Percentiles rank a stretch among this genome's conserved stretches.
Evolutionary conservation across 2,888 invertebrate species (phyloP).

Genomic region (Leucozona laternaria): DNA sequence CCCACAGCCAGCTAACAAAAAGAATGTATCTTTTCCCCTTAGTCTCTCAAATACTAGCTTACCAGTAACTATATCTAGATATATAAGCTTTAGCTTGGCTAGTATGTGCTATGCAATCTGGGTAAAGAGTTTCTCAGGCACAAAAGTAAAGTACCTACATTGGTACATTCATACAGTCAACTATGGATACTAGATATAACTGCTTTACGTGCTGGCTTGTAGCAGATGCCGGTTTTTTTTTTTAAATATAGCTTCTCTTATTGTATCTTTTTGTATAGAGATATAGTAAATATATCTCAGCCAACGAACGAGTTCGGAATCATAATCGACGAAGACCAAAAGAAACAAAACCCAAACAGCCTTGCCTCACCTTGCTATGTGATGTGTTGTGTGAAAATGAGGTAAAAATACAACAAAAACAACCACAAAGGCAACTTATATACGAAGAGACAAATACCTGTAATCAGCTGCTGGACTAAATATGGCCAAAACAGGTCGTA

Average conservation of each 20-base stretch:
- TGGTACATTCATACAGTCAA: constrained; percentile 31
- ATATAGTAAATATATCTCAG: constrained; percentile 1
- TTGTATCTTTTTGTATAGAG: constrained; percentile 40
- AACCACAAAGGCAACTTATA: constrained; percentile 6
- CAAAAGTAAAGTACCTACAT: constrained; percentile 67
- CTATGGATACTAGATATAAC: constrained; percentile 65
- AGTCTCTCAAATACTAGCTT: background rate
- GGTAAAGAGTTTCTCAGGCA: constrained; percentile 68
- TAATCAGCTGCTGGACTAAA: constrained; percentile 76
- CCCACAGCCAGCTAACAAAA: constrained; percentile 57
- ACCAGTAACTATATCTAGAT: background rate
- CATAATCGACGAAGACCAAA: constrained; percentile 60
- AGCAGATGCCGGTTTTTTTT: constrained; percentile 68
- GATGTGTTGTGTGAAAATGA: constrained; percentile 45
- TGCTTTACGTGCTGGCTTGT: constrained; percentile 61
- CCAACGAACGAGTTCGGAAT: constrained; percentile 68
- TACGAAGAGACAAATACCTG: constrained; percentile 63
- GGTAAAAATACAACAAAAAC: constrained; percentile 49
- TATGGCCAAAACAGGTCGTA: constrained; percentile 69
- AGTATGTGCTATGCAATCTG: constrained; percentile 34
- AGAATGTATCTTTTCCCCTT: constrained; percentile 1
- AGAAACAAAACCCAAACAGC: constrained; percentile 61
- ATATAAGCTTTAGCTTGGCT: background rate
- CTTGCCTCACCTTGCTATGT: constrained; percentile 72
- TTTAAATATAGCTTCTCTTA: constrained; percentile 17